Conservation (phyloP, 2,888 invertebrate species). For the Lucinisca nassula region DNA sequence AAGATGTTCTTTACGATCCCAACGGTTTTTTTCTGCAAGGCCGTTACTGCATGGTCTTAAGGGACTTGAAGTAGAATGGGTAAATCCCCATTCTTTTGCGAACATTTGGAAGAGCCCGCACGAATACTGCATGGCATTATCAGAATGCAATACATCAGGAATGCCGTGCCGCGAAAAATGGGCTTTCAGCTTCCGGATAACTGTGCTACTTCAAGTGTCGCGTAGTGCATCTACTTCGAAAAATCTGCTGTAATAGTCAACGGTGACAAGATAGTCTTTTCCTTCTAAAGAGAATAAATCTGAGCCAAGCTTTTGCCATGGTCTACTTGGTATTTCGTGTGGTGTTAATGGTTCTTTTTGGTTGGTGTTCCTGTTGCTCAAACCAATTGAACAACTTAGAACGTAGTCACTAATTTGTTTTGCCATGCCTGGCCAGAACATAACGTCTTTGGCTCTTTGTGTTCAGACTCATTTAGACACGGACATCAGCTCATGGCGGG, state of each 20-base stretch:
- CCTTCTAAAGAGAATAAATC: slow-evolving; percentile 66
- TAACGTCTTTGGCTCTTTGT: too few species aligned
- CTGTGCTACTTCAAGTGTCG: slow-evolving; percentile 40
- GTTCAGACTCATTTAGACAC: too few species aligned
- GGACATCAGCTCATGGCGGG: too few species aligned
- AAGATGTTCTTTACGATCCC: background rate
- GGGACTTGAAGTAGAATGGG: too few species aligned
- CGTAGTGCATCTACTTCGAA: slow-evolving; percentile 62
- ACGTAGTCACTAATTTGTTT: slow-evolving; percentile 60
- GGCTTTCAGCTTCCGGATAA: slow-evolving; percentile 63
- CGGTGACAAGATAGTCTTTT: slow-evolving; percentile 64
- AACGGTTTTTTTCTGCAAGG: background rate
- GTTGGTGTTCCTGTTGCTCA: slow-evolving; percentile 31
- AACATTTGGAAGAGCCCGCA: background rate
- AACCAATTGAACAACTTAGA: slow-evolving; percentile 55
- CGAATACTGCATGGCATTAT: background rate
- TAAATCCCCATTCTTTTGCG: too few species aligned
- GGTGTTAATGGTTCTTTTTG: slow-evolving; percentile 44
- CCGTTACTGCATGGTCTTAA: background rate
- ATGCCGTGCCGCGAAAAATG: slow-evolving; percentile 52
- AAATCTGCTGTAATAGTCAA: slow-evolving; percentile 67
- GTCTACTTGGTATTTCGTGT: too few species aligned
- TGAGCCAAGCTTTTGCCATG: slow-evolving; percentile 55
- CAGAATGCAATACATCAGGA: too few species aligned
- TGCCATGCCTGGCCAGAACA: too few species aligned